Conservation (phyloP, 2,888 invertebrate species). For the Bursaphelenchus okinawaensis region DNA sequence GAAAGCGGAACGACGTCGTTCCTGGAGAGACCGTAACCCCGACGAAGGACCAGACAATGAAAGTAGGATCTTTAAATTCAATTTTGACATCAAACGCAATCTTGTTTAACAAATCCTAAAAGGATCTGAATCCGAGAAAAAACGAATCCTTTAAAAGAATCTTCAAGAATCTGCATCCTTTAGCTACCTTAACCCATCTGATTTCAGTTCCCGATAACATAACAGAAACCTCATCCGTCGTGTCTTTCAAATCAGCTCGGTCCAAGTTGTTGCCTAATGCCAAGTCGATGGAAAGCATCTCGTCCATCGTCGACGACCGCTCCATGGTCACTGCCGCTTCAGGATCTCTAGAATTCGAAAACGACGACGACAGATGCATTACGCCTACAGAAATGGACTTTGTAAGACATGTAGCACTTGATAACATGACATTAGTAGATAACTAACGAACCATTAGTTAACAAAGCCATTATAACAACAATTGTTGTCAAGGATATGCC, state of each 20-base stretch:
- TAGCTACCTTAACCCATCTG: not conserved
- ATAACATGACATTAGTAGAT: not conserved
- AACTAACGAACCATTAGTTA: not conserved
- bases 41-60: slow-evolving; percentile 9
- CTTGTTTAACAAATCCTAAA: not conserved
- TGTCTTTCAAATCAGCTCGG: slow-evolving; percentile 53
- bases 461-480: no score
- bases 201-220: slow-evolving; percentile 26
- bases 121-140: no score
- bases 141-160: no score
- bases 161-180: no score
- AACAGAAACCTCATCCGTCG: slow-evolving; percentile 41
- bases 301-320: slow-evolving; percentile 31
- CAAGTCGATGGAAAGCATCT: slow-evolving; percentile 48
- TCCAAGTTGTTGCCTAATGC: slow-evolving; percentile 38
- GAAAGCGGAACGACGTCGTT: slow-evolving; percentile 18
- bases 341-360: slow-evolving; percentile 28
- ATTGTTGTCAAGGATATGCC: no score
- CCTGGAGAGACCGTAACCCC: slow-evolving; percentile 21
- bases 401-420: slow-evolving; percentile 11
- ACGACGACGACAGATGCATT: slow-evolving; percentile 44
- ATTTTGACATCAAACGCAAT: not conserved
- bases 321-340: slow-evolving; percentile 37
- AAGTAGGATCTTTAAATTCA: slow-evolving; percentile 4
- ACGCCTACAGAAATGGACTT: slow-evolving; percentile 46